These are phyloP conservation scores for Musca vetustissima DNA, from an alignment of 1,140 invertebrate species.

Conservation along the genomic window DNA sequence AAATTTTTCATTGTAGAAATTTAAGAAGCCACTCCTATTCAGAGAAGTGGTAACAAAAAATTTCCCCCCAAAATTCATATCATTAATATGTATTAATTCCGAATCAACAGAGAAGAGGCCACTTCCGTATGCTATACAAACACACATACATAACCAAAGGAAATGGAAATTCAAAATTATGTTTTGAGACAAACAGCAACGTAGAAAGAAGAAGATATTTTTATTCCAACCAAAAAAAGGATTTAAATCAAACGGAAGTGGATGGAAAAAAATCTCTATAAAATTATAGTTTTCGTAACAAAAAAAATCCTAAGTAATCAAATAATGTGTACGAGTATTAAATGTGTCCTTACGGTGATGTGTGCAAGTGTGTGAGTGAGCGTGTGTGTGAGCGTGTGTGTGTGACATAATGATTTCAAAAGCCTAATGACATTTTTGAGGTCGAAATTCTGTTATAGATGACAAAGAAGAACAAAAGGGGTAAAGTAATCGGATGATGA, in stretches of 20 bases:
- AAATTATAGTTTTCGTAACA: no score
- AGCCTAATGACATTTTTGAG: constrained; percentile 17
- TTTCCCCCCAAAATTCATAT: constrained; percentile 29
- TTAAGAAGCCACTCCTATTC: no score
- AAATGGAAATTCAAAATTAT: neutral
- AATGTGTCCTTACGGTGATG: no score
- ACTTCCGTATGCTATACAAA: constrained; percentile 18
- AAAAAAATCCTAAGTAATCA: no score
- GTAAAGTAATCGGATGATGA: neutral
- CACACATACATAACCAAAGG: constrained; percentile 15
- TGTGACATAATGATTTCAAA: neutral
- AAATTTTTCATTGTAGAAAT: no score
- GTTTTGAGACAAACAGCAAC: neutral
- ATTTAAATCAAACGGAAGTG: constrained; percentile 25
- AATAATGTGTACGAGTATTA: no score
- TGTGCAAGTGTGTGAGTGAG: no score
- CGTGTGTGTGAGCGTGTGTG: neutral
- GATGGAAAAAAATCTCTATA: neutral
- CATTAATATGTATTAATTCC: constrained; percentile 56
- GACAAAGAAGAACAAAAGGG: neutral
- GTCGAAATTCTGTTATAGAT: constrained; percentile 1
- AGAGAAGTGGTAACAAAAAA: no score
- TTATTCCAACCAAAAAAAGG: constrained; percentile 16
- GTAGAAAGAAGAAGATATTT: constrained; percentile 15
- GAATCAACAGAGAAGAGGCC: constrained; percentile 42